Evolutionary conservation across 1,140 invertebrate genomes (phyloP).

Genomic region (Trichomalopsis sarcophagae): DNA sequence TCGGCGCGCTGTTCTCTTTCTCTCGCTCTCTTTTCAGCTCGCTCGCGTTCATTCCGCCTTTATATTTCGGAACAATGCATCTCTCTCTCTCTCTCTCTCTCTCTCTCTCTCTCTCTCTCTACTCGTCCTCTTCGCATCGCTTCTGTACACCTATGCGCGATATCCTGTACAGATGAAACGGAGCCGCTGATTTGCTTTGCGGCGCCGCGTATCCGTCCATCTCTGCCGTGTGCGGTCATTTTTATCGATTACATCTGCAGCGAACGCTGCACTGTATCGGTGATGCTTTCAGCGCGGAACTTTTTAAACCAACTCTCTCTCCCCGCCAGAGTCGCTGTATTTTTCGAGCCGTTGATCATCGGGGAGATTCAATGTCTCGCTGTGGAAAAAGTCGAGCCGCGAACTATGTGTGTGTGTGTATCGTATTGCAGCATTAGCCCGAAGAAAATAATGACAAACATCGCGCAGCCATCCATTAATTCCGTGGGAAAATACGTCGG

Average conservation of each 20-base stretch:
- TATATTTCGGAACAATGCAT: slow-evolving; percentile 17
- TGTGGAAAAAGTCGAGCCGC: not conserved
- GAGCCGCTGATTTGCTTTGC: not conserved
- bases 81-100: not conserved
- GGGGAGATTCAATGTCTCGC: too few species aligned
- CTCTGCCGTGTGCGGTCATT: not conserved
- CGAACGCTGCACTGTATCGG: not conserved
- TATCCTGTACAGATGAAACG: not conserved
- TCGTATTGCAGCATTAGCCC: not conserved
- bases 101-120: not conserved
- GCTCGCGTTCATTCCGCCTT: not conserved
- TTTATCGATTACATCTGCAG: not conserved
- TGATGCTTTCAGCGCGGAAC: not conserved
- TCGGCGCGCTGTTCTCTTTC: not conserved
- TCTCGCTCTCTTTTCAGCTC: slow-evolving; percentile 1
- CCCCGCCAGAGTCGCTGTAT: too few species aligned
- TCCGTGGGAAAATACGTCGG: not conserved
- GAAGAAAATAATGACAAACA: not conserved
- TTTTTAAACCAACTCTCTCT: not conserved
- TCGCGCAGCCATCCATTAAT: not conserved
- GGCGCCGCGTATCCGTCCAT: not conserved
- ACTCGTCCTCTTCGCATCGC: too few species aligned
- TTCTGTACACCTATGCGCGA: not conserved
- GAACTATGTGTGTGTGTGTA: not conserved
- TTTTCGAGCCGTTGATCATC: too few species aligned